Conservation (phyloP, 2,888 invertebrate genomes). For the Calameuta pallipes region DNA sequence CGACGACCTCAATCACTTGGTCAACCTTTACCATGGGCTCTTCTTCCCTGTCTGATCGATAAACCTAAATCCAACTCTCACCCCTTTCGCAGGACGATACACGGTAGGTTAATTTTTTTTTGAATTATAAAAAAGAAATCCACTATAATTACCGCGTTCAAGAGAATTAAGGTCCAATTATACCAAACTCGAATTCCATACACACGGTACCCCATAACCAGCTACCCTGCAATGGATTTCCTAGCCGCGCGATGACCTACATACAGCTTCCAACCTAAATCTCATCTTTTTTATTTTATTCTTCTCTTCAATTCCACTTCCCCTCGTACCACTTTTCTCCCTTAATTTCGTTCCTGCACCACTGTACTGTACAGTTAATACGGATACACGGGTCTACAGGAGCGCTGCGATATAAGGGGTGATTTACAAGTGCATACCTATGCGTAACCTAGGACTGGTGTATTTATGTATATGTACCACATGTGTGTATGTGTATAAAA, state of each 20-base stretch:
- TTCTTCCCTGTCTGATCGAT: background rate
- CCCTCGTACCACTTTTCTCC: background rate
- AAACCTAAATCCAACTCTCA: background rate
- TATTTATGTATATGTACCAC: background rate
- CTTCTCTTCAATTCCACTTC: background rate
- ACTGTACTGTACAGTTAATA: background rate
- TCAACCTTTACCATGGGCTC: background rate
- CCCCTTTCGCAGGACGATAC: background rate
- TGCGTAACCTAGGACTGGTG: background rate
- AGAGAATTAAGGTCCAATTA: background rate
- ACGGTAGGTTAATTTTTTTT: background rate
- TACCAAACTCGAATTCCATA: background rate
- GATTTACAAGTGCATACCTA: background rate
- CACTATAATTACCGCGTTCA: background rate
- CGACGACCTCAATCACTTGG: background rate
- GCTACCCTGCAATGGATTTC: background rate
- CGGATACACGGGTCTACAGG: background rate
- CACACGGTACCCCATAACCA: too few relatives aligned
- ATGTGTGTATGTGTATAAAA: background rate
- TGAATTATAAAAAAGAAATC: background rate
- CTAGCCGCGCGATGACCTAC: background rate
- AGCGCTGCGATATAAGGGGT: background rate
- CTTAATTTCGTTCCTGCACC: background rate
- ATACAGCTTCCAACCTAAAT: background rate
- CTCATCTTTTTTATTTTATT: background rate